Conservation (phyloP, 2,113 vertebrate species). For the Geococcyx californianus region DNA sequence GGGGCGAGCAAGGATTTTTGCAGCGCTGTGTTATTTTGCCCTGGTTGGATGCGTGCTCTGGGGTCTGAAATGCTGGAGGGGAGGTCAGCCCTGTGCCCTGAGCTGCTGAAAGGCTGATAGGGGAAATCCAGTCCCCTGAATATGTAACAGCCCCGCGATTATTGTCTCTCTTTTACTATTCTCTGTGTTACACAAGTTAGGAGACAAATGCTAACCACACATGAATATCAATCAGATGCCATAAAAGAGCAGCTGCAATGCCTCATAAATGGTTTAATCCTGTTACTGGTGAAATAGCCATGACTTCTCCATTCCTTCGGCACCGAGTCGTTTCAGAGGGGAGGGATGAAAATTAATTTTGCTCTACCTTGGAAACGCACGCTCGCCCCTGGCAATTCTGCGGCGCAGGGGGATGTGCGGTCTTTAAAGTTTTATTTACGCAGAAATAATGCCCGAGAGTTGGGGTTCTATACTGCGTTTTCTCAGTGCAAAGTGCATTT, state of each 20-base stretch:
- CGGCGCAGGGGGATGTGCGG: conserved; percentile 22
- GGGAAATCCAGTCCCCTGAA: conserved; percentile 73
- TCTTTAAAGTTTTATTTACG: conserved; percentile 75
- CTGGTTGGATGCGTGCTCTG: conserved; percentile 27
- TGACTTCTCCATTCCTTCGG: conserved; percentile 79
- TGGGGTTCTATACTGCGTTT: conserved; percentile 9
- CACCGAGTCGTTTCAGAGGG: conserved; percentile 70
- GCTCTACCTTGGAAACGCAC: conserved; percentile 73
- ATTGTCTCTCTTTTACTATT: conserved; percentile 84
- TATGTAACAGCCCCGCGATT: conserved; percentile 79
- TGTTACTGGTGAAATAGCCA: conserved; percentile 79
- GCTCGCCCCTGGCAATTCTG: conserved; percentile 47
- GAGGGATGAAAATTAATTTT: conserved; percentile 77
- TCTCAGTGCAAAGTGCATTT: conserved; percentile 16
- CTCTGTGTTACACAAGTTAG: conserved; percentile 83
- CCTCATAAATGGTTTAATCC: conserved; percentile 86
- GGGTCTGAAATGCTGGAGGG: conserved; percentile 52
- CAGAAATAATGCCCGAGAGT: conserved; percentile 52
- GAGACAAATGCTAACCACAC: conserved; percentile 84
- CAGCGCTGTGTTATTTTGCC: conserved; percentile 19
- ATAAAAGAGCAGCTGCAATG: conserved; percentile 86
- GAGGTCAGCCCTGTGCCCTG: conserved; percentile 58
- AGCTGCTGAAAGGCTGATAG: conserved; percentile 62
- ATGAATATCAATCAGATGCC: conserved; percentile 86
- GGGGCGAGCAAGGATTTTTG: neutral